Conservation (phyloP, 2,113 vertebrate genomes). For the Platysteira castanea region DNA sequence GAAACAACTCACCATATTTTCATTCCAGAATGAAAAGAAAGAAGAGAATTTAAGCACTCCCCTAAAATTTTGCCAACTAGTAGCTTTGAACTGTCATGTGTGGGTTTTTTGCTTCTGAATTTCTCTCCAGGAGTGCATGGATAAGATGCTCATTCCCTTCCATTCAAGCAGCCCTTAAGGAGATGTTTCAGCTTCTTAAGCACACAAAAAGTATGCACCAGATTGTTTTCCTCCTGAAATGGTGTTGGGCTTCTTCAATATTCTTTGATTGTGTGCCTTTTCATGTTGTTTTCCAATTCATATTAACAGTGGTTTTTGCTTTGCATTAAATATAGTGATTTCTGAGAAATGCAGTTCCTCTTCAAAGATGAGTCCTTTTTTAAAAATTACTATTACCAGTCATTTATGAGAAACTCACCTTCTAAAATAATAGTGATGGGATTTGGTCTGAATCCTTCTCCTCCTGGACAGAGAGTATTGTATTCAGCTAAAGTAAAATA, state of each 20-base stretch:
- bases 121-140: not conserved
- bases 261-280: not conserved
- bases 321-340: not conserved
- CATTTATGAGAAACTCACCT: slow-evolving; percentile 64
- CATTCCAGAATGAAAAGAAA: not conserved
- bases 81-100: not conserved
- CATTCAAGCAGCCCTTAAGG: not conserved
- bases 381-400: not conserved
- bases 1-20: not conserved
- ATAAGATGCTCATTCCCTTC: not conserved
- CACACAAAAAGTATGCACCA: not conserved
- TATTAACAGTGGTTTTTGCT: not conserved
- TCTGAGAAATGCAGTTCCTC: not conserved
- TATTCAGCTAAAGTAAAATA: slow-evolving; percentile 75
- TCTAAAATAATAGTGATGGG: slow-evolving; percentile 85
- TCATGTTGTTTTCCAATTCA: not conserved
- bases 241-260: not conserved
- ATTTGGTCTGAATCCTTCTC: slow-evolving; percentile 86
- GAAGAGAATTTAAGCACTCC: not conserved
- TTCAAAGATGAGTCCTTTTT: not conserved
- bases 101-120: not conserved
- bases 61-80: not conserved
- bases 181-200: not conserved
- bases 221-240: not conserved
- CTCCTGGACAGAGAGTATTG: slow-evolving; percentile 84